Evolutionary conservation across 23 tunicate genomes (phyloP).

Genomic region (Styela clava): DNA sequence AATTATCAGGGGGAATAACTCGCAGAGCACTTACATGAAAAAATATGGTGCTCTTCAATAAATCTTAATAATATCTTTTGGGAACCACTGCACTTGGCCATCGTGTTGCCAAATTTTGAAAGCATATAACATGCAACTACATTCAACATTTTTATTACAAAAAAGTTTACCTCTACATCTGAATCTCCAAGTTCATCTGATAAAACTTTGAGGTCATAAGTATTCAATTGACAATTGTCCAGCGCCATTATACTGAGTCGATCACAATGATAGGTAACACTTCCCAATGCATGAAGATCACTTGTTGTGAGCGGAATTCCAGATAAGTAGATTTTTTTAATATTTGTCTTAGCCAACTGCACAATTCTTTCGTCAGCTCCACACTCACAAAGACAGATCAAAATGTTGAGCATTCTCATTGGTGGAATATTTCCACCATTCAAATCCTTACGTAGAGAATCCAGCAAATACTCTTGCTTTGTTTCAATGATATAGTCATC

Average conservation of each 20-base stretch:
- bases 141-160: no score
- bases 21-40: no score
- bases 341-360: neutral
- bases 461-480: neutral
- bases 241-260: conserved; percentile 7
- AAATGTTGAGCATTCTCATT: conserved; percentile 2
- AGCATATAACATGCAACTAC: no score
- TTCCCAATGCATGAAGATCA: conserved; percentile 15
- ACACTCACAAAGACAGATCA: conserved; percentile 6
- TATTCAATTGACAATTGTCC: conserved; percentile 13
- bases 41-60: no score
- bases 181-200: neutral
- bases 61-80: no score
- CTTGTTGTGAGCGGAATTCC: conserved; percentile 10
- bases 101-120: no score
- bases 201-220: neutral
- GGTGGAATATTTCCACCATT: neutral
- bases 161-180: neutral
- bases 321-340: neutral
- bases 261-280: neutral
- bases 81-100: no score
- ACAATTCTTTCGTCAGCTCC: neutral
- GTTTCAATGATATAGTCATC: neutral
- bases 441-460: neutral
- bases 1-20: no score